Percentiles rank a stretch among this genome's conserved stretches.
phyloP scores from a whole-genome alignment of 2,113 vertebrate species.

The Sylvia atricapilla region DNA sequence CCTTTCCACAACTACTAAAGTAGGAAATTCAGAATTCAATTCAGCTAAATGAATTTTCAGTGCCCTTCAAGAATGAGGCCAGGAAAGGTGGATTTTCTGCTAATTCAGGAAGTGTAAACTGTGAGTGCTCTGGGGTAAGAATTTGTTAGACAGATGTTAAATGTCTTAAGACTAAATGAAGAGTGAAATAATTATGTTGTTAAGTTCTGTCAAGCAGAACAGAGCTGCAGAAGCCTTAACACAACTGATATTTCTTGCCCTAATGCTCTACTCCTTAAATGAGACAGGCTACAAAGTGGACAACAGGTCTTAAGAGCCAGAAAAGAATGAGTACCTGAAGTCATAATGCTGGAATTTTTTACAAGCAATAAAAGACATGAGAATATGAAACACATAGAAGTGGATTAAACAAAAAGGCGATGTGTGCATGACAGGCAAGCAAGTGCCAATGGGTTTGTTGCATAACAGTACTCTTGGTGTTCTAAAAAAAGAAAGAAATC shows the following conservation, averaged over 20 bases:
- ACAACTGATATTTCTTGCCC: neutral
- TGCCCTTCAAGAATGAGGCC: neutral
- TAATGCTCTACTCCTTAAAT: neutral
- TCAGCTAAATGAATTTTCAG: conserved; percentile 33
- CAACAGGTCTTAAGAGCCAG: neutral
- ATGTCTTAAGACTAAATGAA: conserved; percentile 18
- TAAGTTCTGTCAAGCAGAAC: neutral
- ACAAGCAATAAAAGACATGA: conserved; percentile 7
- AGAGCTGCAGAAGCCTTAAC: neutral
- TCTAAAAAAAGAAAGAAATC: neutral
- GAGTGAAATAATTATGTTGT: conserved; percentile 18
- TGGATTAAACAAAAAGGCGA: neutral
- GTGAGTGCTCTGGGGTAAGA: neutral
- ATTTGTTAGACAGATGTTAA: conserved; percentile 29
- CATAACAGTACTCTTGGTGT: neutral
- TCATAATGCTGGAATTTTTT: conserved; percentile 11
- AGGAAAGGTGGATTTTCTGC: neutral
- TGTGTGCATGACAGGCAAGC: neutral
- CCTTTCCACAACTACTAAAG: conserved; percentile 15
- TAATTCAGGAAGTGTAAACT: conserved; percentile 38
- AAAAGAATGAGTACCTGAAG: neutral
- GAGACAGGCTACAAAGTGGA: neutral
- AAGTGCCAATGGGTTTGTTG: neutral
- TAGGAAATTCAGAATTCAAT: conserved; percentile 22
- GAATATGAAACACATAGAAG: conserved; percentile 47